These are phyloP conservation scores for Pediacus dermestoides DNA, from an alignment of 2,888 invertebrate species.

Conservation along the genomic window DNA sequence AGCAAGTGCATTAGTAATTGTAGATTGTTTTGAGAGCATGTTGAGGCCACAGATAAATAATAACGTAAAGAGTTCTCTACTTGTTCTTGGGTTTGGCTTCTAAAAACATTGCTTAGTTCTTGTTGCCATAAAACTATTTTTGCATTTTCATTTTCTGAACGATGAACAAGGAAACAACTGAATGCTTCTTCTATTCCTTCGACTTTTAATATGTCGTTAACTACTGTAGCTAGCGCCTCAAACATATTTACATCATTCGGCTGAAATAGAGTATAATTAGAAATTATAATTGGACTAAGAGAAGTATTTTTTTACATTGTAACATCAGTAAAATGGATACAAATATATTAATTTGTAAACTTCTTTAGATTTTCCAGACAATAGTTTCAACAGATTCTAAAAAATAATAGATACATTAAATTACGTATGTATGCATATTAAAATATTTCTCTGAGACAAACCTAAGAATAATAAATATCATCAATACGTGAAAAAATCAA, in stretches of 20 bases:
- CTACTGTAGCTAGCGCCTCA: slow-evolving; percentile 60
- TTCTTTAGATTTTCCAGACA: no score
- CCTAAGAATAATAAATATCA: no score
- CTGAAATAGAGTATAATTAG: neutral
- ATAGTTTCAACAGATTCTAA: no score
- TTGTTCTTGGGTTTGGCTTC: slow-evolving; percentile 64
- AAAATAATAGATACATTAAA: no score
- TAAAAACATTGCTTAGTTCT: slow-evolving; percentile 65
- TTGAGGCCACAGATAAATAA: slow-evolving; percentile 69
- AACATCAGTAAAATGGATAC: no score
- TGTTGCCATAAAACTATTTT: slow-evolving; percentile 66
- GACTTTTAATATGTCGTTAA: slow-evolving; percentile 65
- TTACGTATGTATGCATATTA: no score
- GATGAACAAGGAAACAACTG: slow-evolving; percentile 80
- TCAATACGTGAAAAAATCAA: no score
- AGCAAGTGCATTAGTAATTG: slow-evolving; percentile 72
- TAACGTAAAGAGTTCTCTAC: slow-evolving; percentile 73
- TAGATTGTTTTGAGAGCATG: slow-evolving; percentile 69
- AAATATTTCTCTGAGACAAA: no score
- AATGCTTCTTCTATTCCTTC: slow-evolving; percentile 87
- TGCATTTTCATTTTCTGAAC: slow-evolving; percentile 65
- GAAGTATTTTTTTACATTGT: no score
- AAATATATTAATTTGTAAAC: no score
- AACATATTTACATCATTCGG: slow-evolving; percentile 51
- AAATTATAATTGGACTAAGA: no score